Evolutionary conservation across 2,888 invertebrate species (phyloP).

Genomic region (Euzophera pinguis): DNA sequence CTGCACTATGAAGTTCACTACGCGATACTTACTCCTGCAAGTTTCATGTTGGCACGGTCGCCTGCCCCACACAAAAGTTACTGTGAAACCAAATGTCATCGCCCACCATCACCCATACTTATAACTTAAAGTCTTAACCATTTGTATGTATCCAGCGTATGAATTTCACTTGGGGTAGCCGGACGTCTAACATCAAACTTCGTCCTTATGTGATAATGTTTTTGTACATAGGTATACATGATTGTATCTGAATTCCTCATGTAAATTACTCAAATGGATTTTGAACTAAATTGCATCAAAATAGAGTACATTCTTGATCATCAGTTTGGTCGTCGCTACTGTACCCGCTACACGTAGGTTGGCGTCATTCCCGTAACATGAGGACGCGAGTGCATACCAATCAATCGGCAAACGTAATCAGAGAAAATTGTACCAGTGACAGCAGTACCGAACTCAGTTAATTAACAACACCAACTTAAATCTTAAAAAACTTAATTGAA

Average conservation of each 20-base stretch:
- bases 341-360: slow-evolving; percentile 39
- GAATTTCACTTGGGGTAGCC: slow-evolving; percentile 65
- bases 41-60: slow-evolving; percentile 59
- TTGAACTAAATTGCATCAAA: slow-evolving; percentile 24
- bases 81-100: slow-evolving; percentile 50
- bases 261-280: slow-evolving; percentile 28
- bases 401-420: slow-evolving; percentile 63
- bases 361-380: slow-evolving; percentile 69
- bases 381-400: slow-evolving; percentile 58
- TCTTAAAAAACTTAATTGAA: too few species aligned
- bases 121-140: slow-evolving; percentile 57
- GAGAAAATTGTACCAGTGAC: slow-evolving; percentile 65
- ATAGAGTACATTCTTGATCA: slow-evolving; percentile 30
- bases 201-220: slow-evolving; percentile 60
- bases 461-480: slow-evolving; percentile 3
- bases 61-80: slow-evolving; percentile 52
- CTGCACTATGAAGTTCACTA: slow-evolving; percentile 26
- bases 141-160: slow-evolving; percentile 66
- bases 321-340: slow-evolving; percentile 17
- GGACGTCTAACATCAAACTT: slow-evolving; percentile 49
- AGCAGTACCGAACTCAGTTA: slow-evolving; percentile 39
- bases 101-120: slow-evolving; percentile 59
- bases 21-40: slow-evolving; percentile 55
- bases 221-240: slow-evolving; percentile 53
- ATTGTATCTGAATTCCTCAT: slow-evolving; percentile 41